Evolutionary conservation across 2,797 vertebrate genomes (phyloP), one percentile per base, ranked within the genome.

Genomic region (Silurus lanzhouensis): DNA sequence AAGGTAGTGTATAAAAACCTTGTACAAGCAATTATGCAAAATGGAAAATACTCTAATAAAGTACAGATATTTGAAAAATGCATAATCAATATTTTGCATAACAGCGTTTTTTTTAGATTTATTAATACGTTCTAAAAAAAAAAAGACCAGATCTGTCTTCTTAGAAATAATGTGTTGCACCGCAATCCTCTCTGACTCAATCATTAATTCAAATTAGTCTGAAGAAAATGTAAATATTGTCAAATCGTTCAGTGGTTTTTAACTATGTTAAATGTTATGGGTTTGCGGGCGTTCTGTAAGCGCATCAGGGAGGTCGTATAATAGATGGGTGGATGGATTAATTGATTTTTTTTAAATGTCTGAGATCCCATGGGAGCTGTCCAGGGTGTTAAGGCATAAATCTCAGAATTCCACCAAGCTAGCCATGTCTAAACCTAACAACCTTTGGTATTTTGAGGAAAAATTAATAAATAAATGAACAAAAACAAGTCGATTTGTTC

Each of bases 281-380:
- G 22, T 15, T 38, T 31, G 57, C 3, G 20, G 57, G 14, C 66
- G 22, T 52, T 17, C 31, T 22, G 46, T 38, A 66, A 38, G 71
- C 25, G 81, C 58, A 20, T 70, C 57, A 78, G 64, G 6, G 81
- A 71, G 74, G 78, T 83, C n/a, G 57, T 58, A 77, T 83, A 86
- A 88, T 90, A 60, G 90, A 89, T 88, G 66, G 66, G 87, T 71
- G 57, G 81, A 90, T 85, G 84, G 48, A 92, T 85, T 89, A 86
- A 94, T 92, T 91, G 91, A 93, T 94, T 88, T 87, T 82, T 88
- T 86, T 87, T 85, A 90, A 90, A 61, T 90, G 85, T 90, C 88
- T 90, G 87, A 90, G 85, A 87, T 17, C 63, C 87, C 89, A 86
- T 44, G 58, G 83, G 87, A 76, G 63, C 91, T 90, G 92, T 92